Evolutionary conservation across 64 coral and sea anemone species (phyloP), one percentile per base, ranked within the genome.

Genomic region (Pocillopora damicornis): DNA sequence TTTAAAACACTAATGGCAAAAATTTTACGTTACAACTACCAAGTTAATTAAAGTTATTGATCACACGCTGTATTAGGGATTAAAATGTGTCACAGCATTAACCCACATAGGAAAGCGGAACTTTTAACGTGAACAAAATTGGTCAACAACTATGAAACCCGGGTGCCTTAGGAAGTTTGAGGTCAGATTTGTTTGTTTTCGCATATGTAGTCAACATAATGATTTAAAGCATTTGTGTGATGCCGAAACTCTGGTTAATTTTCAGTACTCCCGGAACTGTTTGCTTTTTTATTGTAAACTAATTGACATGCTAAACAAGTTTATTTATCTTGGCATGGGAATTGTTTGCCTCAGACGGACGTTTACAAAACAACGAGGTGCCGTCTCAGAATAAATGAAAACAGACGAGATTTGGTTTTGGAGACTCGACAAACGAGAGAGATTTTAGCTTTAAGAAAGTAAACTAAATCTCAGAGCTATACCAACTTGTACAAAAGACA

Each of bases 271-370:
- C 18, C 6, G 7, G 5, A 1, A n/a, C 22, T 60, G 18, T 79
- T 79, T 79, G 77, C 77, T 79, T 79, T 79, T 79, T 59, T 18
- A 58, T 20, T 79, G 42, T 60, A 61, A 79, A 25, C 20, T 60
- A 79, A 79, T 79, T 30, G 58, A 79, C 10, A 22, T 13, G 11
- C 22, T 25, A 26, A 22, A 59, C 58, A 25, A 51, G 57, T 11
- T 12, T 16, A n/a, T 81, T 63, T 37, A 63, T 13, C 42, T 85
- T 72, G 37, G 64, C 64, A 59, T 5, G 63, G 38, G 62, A 15
- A 13, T 11, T 72, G 37, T 85, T 85, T 72, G 20, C 22, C 58
- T 38, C 26, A 18, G 15, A 13, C 20, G 11, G 13, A 45, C 22
- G 58, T 85, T 72, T 85, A 85, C 57, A 83, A 58, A 5, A 16